These are phyloP conservation scores for Epistrophe eligans DNA, from an alignment of 2,888 invertebrate species.

Conservation along the genomic window DNA sequence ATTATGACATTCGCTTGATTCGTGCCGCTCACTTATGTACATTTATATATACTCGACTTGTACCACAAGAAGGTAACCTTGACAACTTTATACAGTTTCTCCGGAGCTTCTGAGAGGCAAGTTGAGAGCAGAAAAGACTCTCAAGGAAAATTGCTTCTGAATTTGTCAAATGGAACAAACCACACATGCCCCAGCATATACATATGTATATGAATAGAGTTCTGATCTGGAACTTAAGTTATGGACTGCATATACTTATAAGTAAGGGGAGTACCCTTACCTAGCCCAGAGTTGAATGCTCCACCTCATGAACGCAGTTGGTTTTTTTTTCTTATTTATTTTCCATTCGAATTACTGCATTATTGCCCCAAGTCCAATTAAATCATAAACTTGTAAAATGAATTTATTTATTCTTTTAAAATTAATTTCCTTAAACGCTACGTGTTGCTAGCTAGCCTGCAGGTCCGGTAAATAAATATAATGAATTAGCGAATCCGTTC, in stretches of 20 bases:
- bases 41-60: neutral
- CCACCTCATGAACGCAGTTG: conserved; percentile 44
- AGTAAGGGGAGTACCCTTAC: conserved; percentile 5
- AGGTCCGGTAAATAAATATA: conserved; percentile 41
- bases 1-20: conserved; percentile 57
- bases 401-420: conserved; percentile 49
- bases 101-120: neutral
- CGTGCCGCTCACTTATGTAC: conserved; percentile 46
- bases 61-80: conserved; percentile 52
- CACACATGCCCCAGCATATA: conserved; percentile 20
- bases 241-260: neutral
- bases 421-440: conserved; percentile 69
- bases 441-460: conserved; percentile 34
- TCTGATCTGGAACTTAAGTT: conserved; percentile 15
- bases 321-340: conserved; percentile 19
- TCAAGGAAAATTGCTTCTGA: conserved; percentile 65
- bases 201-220: no score
- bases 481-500: conserved; percentile 53
- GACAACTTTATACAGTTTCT: conserved; percentile 69
- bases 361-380: conserved; percentile 49
- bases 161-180: conserved; percentile 64
- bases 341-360: conserved; percentile 41
- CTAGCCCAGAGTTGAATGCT: conserved; percentile 56
- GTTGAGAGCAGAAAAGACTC: conserved; percentile 18
- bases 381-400: conserved; percentile 60